These are phyloP conservation scores for Anarrhichthys ocellatus DNA, from an alignment of 2,113 vertebrate genomes.

Conservation along the genomic window DNA sequence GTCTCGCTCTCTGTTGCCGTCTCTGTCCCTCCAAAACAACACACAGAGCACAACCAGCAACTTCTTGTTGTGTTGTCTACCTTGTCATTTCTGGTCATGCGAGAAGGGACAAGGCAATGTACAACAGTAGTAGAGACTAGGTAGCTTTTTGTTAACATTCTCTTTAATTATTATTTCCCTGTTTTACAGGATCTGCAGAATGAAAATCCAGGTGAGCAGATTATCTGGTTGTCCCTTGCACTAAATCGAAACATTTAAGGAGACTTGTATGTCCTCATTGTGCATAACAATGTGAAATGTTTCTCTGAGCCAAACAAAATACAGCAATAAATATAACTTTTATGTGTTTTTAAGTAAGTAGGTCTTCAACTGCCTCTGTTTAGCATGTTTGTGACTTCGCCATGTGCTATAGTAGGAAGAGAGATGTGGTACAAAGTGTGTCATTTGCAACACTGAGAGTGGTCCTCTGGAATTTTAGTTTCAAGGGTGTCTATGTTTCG, in stretches of 20 bases:
- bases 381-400: constrained; percentile 26
- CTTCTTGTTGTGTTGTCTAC: constrained; percentile 12
- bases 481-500: not conserved
- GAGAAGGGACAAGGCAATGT: not conserved
- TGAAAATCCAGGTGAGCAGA: constrained; percentile 70
- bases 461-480: not conserved
- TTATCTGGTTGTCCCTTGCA: not conserved
- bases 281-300: not conserved
- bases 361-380: not conserved
- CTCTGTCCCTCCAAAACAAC: not conserved
- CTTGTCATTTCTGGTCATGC: not conserved
- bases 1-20: not conserved
- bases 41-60: not conserved
- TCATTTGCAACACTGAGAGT: not conserved
- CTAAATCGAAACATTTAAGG: not conserved
- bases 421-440: not conserved
- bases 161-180: not conserved
- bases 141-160: not conserved
- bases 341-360: not conserved
- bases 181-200: constrained; percentile 60
- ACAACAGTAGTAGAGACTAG: not conserved
- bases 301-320: not conserved
- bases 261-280: not conserved
- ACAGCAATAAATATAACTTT: not conserved
- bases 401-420: not conserved